Evolutionary conservation across 2,797 vertebrate genomes (phyloP), one percentile per base, ranked within the genome.

Genomic region (Bradypus variegatus): DNA sequence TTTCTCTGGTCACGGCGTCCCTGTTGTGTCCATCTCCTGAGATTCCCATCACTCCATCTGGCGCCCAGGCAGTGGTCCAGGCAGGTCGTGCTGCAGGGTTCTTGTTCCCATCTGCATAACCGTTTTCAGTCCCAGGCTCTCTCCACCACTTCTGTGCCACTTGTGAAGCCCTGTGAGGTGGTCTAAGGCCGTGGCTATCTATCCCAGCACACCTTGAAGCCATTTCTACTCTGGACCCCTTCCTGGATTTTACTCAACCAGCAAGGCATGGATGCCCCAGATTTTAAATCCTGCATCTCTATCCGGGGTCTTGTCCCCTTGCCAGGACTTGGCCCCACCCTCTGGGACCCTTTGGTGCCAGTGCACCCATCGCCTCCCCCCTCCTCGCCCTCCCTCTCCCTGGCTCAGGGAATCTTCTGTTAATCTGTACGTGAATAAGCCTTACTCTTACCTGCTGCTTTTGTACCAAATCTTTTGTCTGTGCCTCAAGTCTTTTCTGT

Each of bases 401-500:
- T 55, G 64, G 55, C 48, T 85, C 33, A 84, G 80, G 10, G 72
- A 38, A 25, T 53, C 33, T 72, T 50, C 65, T 78, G 15, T 79
- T 92, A 88, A 75, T 90, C 60, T 83, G 86, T 73, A 89, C 58
- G n/a, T 58, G 48, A 55, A 64, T n/a, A 58, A 55, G 14, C 12
- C 65, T 91, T 62, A 53, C 8, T 93, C 73, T 88, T 75, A 58
- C 33, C 69, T 72, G 23, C 14, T 3, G 11, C 2, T 84, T 87
- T 90, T 86, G 33, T 69, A 75, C 29, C 45, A 78, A 50, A 79
- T 87, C 58, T 91, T 92, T 86, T 82, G 45, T 93, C 81, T 91
- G 27, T 75, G 70, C 90, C 90, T 88, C 82, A 82, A 73, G 60
- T 79, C 75, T 92, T 81, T 91, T 38, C 62, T 86, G 23, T 86